phyloP scores from a whole-genome alignment of 1,140 invertebrate species.

The Euwallacea fornicatus region DNA sequence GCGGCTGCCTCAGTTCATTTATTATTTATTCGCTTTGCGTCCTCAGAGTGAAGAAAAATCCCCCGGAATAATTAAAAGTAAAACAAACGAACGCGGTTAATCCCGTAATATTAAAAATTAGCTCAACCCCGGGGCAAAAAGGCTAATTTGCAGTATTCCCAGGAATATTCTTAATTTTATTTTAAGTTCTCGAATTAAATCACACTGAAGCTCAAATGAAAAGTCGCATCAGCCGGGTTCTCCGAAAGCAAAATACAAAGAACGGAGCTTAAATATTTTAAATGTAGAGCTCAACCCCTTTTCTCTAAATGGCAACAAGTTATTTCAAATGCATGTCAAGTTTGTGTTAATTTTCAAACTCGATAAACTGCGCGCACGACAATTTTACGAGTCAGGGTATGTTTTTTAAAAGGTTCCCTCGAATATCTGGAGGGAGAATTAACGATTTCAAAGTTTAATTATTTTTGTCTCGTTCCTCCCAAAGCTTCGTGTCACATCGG shows the following conservation, averaged over 20 bases:
- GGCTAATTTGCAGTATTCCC: constrained; percentile 20
- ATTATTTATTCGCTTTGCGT: not conserved
- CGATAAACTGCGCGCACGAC: constrained; percentile 41
- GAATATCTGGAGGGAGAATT: constrained; percentile 42
- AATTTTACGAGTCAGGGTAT: constrained; percentile 35
- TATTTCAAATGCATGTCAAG: constrained; percentile 44
- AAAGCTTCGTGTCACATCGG: not conserved
- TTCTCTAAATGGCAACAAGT: constrained; percentile 42
- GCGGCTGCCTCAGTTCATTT: too few relatives aligned
- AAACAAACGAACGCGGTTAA: not conserved
- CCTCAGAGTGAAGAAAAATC: too few relatives aligned
- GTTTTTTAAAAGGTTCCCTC: constrained; percentile 38
- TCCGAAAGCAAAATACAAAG: constrained; percentile 32
- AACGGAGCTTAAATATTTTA: constrained; percentile 32
- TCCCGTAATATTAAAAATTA: constrained; percentile 16
- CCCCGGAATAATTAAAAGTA: too few relatives aligned
- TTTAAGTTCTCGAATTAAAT: constrained; percentile 32
- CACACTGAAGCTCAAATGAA: constrained; percentile 27
- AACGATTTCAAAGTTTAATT: constrained; percentile 21
- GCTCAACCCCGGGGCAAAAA: constrained; percentile 9
- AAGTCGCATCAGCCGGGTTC: constrained; percentile 26
- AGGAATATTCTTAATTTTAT: constrained; percentile 27
- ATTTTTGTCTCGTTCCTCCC: not conserved
- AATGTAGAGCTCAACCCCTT: constrained; percentile 32
- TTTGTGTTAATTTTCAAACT: constrained; percentile 44